Evolutionary conservation across 2,888 invertebrate species (phyloP).

Genomic region (Melanotus villosus): DNA sequence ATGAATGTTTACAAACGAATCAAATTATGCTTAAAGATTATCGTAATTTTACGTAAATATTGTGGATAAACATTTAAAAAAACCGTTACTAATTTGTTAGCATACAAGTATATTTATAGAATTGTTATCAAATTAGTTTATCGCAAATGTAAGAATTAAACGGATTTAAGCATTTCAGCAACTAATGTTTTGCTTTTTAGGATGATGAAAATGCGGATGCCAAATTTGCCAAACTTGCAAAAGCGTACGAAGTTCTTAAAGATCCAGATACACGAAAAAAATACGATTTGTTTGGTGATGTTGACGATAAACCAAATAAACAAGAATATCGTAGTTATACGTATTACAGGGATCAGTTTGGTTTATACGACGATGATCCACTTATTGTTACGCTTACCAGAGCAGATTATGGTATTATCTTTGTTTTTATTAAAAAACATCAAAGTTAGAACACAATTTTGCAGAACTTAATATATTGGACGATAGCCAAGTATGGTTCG

Average conservation of each 20-base stretch:
- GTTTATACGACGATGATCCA: conserved; percentile 89
- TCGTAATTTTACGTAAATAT: too few relatives aligned
- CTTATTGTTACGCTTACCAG: conserved; percentile 84
- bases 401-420: conserved; percentile 78
- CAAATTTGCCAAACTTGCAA: conserved; percentile 83
- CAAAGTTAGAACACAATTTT: too few relatives aligned
- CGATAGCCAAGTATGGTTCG: conserved; percentile 82
- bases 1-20: background rate
- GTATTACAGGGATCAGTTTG: conserved; percentile 86
- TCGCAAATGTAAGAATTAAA: too few relatives aligned
- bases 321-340: conserved; percentile 84
- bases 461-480: conserved; percentile 68
- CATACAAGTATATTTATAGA: too few relatives aligned
- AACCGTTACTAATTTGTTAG: too few relatives aligned
- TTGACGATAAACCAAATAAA: conserved; percentile 72
- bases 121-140: too few relatives aligned
- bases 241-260: conserved; percentile 90
- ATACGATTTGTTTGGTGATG: conserved; percentile 86
- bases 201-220: conserved; percentile 81
- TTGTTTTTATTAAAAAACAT: background rate
- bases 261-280: conserved; percentile 84
- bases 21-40: background rate
- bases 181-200: conserved; percentile 68
- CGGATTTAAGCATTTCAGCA: background rate
- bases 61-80: too few relatives aligned